These are phyloP conservation scores for Spea multiplicata DNA, from an alignment of 2,113 vertebrate species.

Conservation along the genomic window DNA sequence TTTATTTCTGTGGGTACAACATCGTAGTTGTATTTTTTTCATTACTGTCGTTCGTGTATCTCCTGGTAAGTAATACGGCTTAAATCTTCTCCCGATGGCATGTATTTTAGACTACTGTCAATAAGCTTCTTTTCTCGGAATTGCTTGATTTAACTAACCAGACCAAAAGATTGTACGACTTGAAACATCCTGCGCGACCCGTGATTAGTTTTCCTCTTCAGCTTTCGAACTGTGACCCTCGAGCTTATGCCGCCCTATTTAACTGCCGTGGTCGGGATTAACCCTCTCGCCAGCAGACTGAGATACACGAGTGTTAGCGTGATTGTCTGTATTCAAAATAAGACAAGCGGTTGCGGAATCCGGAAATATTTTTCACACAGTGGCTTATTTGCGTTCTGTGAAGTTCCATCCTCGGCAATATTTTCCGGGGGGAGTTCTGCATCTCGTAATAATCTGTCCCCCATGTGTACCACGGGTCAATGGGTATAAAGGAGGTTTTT, in stretches of 20 bases:
- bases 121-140: slow-evolving; percentile 79
- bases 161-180: slow-evolving; percentile 64
- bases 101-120: slow-evolving; percentile 67
- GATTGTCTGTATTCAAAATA: too few relatives aligned
- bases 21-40: slow-evolving; percentile 58
- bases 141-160: slow-evolving; percentile 69
- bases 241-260: slow-evolving; percentile 59
- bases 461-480: too few relatives aligned
- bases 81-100: slow-evolving; percentile 56
- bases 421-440: too few relatives aligned
- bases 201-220: slow-evolving; percentile 63
- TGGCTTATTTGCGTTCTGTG: too few relatives aligned
- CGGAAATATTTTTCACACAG: too few relatives aligned
- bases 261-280: slow-evolving; percentile 48
- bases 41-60: slow-evolving; percentile 59
- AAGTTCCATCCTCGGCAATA: too few relatives aligned
- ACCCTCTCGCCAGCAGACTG: background rate
- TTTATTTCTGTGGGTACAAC: slow-evolving; percentile 53
- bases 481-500: too few relatives aligned
- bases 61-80: slow-evolving; percentile 69
- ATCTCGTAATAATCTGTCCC: too few relatives aligned
- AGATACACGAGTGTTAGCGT: too few relatives aligned
- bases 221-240: slow-evolving; percentile 54
- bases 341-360: too few relatives aligned
- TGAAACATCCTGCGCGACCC: slow-evolving; percentile 55